A percentile compares a stretch with the other conserved stretches of the same genome.
These are phyloP conservation scores for Xenotilapia caudafasciata DNA, from an alignment of 2,113 vertebrate species.

Conservation along the genomic window DNA sequence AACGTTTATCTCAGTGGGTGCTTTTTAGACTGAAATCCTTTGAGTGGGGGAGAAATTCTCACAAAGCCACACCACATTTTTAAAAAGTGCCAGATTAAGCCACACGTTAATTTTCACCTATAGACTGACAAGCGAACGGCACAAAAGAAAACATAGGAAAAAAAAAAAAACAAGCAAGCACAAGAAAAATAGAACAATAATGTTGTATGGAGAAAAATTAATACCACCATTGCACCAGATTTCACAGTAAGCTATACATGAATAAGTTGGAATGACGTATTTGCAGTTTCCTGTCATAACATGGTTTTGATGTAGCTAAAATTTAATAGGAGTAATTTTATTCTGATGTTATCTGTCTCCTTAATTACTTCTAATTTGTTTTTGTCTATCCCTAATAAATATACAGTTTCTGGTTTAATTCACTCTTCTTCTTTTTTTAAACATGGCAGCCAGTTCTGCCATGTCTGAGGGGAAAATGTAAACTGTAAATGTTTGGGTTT, in stretches of 20 bases:
- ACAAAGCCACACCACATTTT: background rate
- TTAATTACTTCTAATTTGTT: background rate
- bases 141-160: background rate
- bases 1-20: background rate
- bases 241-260: background rate
- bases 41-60: background rate
- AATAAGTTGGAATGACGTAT: background rate
- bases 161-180: background rate
- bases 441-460: background rate
- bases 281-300: background rate
- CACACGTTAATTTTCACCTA: background rate
- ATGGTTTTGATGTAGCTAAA: background rate
- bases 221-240: background rate
- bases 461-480: background rate
- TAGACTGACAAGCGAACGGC: background rate
- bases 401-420: background rate
- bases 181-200: background rate
- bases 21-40: background rate
- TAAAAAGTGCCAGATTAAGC: background rate
- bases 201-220: background rate
- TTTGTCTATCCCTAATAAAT: background rate
- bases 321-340: background rate
- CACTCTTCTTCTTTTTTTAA: background rate
- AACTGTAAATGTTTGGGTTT: background rate
- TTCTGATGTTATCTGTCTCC: background rate